Conservation (phyloP, 2,888 invertebrate species). For the Heterodera filipjevi region DNA sequence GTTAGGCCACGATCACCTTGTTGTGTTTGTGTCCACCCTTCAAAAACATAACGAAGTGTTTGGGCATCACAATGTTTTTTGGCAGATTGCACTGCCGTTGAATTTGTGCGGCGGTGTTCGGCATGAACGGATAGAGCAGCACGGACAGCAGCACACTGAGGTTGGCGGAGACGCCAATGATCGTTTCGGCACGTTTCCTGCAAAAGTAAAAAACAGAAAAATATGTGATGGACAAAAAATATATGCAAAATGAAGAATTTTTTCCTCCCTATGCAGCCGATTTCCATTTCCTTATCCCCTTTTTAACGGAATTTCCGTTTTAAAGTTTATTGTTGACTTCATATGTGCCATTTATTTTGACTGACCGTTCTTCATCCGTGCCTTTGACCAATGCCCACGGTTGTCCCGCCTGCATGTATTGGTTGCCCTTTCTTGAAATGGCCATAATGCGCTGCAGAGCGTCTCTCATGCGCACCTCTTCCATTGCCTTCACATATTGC, state of each 20-base stretch:
- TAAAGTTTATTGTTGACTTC: no score
- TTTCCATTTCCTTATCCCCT: no score
- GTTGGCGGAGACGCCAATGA: constrained; percentile 83
- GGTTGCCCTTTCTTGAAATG: constrained; percentile 90
- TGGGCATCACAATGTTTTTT: constrained; percentile 60
- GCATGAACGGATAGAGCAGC: constrained; percentile 88
- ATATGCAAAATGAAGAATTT: not conserved
- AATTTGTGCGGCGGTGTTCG: constrained; percentile 68
- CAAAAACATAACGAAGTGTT: constrained; percentile 70
- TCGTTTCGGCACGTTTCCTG: constrained; percentile 77
- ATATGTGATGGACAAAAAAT: not conserved
- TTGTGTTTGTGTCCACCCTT: constrained; percentile 82
- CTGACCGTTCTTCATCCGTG: constrained; percentile 73
- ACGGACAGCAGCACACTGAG: constrained; percentile 80
- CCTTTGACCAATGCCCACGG: constrained; percentile 94
- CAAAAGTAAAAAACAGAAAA: not conserved
- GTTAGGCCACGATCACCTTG: constrained; percentile 68
- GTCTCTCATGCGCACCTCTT: constrained; percentile 54
- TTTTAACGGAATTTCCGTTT: no score
- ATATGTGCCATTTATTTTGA: no score
- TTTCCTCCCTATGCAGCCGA: no score
- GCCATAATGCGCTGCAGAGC: constrained; percentile 71
- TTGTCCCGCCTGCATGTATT: constrained; percentile 89
- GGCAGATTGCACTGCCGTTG: constrained; percentile 53
- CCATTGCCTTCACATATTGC: constrained; percentile 54